Evolutionary conservation across 2,888 invertebrate genomes (phyloP), one percentile per base, ranked within the genome.

Genomic region (Prosopocoilus inquinatus): DNA sequence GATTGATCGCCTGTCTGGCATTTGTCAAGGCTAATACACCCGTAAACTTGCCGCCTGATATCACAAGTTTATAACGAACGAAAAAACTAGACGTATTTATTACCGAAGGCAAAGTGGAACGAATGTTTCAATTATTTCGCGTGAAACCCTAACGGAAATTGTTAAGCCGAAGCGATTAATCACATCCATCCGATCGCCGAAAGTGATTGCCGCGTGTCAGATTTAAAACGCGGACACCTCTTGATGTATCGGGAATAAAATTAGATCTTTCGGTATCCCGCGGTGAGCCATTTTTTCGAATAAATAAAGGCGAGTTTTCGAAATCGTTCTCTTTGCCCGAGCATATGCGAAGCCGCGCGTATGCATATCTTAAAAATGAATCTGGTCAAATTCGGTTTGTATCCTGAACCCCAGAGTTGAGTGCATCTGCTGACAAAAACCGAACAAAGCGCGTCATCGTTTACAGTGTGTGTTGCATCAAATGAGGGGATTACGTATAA

Each of bases 181-280:
- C 64, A 67, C 64, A 53, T 63, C 58, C 60, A 60, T 60, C 60
- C 67, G 70, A 71, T 71, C 66, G 68, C 69, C 64, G 66, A 69
- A 70, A 67, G 63, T 70, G 71, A 71, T 71, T 70, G 67, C 67
- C 65, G 63, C 63, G 60, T 64, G 58, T 58, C 59, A 62, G 69
- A 69, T 71, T 68, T 67, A 65, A 70, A 28, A 70, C 70, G 66
- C 64, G 63, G 68, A 68, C 69, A 69, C 20, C 20, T 28, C 63
- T 67, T 72, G 72, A 74, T 72, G 71, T 69, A 72, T 74, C 67
- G 68, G 71, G 70, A 71, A 70, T 72, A 70, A 70, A 73, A 74
- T 72, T 70, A 70, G 69, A 69, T 73, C 67, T 70, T 69, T 60
- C 65, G 68, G 69, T 64, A 57, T 68, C 73, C 73, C 63, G 69